These are phyloP conservation scores for Ceratina japonica DNA, from an alignment of 1,140 invertebrate species.

Conservation along the genomic window DNA sequence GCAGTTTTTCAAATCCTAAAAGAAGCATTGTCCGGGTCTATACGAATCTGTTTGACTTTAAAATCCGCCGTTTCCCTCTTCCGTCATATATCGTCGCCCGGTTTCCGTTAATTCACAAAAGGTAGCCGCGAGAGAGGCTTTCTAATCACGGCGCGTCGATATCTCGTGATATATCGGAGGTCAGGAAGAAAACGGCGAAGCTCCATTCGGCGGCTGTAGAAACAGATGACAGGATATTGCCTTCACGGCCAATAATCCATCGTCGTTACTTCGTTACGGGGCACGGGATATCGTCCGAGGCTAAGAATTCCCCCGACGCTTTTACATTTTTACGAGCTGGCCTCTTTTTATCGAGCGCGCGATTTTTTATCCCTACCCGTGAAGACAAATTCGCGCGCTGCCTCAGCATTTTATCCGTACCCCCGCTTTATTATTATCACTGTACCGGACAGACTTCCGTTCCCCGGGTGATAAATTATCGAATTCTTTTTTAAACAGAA, in stretches of 20 bases:
- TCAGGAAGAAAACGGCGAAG: constrained; percentile 21
- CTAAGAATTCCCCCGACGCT: not conserved
- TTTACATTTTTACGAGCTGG: constrained; percentile 23
- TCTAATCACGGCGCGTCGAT: constrained; percentile 31
- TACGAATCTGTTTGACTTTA: no score
- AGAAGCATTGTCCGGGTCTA: not conserved
- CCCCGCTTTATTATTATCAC: not conserved
- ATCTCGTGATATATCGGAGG: constrained; percentile 24
- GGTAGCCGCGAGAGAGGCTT: not conserved
- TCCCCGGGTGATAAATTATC: not conserved
- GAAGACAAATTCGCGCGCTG: constrained; percentile 23
- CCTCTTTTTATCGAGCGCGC: not conserved
- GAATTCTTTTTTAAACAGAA: not conserved
- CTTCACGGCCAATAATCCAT: constrained; percentile 44
- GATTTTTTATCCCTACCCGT: not conserved
- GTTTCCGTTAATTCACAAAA: not conserved
- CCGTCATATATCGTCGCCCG: no score
- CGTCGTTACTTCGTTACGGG: constrained; percentile 38
- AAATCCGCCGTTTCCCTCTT: no score
- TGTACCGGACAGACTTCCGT: not conserved
- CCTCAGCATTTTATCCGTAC: not conserved
- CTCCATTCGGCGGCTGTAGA: constrained; percentile 16
- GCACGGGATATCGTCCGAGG: constrained; percentile 13
- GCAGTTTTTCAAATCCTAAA: not conserved
- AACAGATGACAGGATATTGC: constrained; percentile 42